phyloP scores from a whole-genome alignment of 2,113 vertebrate species.

The Ahaetulla prasina region DNA sequence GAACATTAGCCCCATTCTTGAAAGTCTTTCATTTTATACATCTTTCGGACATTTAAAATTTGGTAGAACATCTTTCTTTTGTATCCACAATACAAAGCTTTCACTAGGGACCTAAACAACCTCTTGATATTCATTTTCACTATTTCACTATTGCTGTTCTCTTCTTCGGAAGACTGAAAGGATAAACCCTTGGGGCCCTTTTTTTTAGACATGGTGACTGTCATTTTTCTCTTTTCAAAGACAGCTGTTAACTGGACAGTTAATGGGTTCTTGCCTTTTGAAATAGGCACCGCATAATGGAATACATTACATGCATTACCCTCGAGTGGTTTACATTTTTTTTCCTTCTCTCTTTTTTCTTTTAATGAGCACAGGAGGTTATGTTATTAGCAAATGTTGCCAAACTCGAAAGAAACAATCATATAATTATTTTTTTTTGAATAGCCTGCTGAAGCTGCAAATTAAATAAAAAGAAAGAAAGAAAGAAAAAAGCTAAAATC shows the following conservation, averaged over 20 bases:
- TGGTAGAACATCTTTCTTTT: not conserved
- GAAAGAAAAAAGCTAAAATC: not conserved
- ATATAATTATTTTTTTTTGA: not conserved
- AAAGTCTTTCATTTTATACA: not conserved
- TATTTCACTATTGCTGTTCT: constrained; percentile 1
- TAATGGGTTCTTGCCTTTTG: constrained; percentile 15
- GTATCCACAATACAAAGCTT: not conserved
- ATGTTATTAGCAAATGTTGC: not conserved
- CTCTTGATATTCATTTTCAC: constrained; percentile 11
- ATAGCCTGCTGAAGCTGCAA: not conserved
- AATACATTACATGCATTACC: not conserved
- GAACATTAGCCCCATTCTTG: not conserved
- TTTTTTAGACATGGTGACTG: not conserved
- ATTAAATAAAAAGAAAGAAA: not conserved
- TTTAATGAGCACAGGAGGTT: constrained; percentile 13
- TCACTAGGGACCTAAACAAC: not conserved
- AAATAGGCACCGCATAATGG: not conserved
- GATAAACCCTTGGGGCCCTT: constrained; percentile 6
- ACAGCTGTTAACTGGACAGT: not conserved
- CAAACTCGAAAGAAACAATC: not conserved
- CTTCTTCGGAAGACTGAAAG: not conserved
- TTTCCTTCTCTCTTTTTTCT: not conserved
- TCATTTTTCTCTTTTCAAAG: constrained; percentile 17
- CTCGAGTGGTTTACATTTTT: not conserved
- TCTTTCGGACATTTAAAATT: not conserved